Evolutionary conservation across 2,888 invertebrate genomes (phyloP).

Genomic region (Biston betularia): DNA sequence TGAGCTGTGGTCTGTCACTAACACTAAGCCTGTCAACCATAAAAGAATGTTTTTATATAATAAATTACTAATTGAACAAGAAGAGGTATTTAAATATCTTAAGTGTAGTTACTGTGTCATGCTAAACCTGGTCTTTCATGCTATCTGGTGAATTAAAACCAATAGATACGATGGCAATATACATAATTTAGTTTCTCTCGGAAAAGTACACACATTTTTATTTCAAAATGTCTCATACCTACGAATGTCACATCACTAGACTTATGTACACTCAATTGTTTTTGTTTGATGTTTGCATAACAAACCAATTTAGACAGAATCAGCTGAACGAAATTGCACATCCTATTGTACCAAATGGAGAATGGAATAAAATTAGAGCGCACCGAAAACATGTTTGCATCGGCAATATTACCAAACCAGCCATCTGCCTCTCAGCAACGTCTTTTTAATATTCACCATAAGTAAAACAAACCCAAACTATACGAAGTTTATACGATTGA

Average conservation of each 20-base stretch:
- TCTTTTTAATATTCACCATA: conserved; percentile 60
- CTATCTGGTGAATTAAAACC: neutral
- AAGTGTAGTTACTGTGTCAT: neutral
- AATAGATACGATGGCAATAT: conserved; percentile 22
- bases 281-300: conserved; percentile 70
- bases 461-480: conserved; percentile 56
- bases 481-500: conserved; percentile 54
- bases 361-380: conserved; percentile 70
- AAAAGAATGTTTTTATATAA: no score
- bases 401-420: conserved; percentile 63
- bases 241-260: conserved; percentile 51
- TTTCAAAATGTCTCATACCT: conserved; percentile 55
- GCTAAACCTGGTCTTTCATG: neutral
- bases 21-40: no score
- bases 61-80: no score
- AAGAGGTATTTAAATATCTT: no score
- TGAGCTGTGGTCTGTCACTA: no score
- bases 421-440: conserved; percentile 51
- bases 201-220: conserved; percentile 49
- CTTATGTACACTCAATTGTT: conserved; percentile 59
- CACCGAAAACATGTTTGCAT: conserved; percentile 69
- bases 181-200: conserved; percentile 51
- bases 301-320: conserved; percentile 68
- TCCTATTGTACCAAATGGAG: conserved; percentile 66
- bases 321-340: conserved; percentile 72